These are phyloP conservation scores for Montipora sp. DNA, from an alignment of 64 coral and sea anemone species.

Conservation along the genomic window DNA sequence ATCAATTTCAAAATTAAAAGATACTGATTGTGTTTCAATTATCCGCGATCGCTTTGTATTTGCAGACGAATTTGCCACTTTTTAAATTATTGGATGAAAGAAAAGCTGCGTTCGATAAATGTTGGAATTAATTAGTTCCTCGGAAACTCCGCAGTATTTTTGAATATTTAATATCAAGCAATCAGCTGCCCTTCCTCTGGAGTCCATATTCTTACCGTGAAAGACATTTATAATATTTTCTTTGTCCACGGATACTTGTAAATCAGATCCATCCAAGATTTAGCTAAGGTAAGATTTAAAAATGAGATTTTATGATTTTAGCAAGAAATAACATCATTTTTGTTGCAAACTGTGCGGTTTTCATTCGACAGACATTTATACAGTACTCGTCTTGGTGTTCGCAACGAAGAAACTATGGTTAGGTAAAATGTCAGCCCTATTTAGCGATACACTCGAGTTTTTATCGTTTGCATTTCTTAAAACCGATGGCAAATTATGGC, in stretches of 20 bases:
- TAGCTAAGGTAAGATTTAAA: not conserved
- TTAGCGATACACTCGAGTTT: not conserved
- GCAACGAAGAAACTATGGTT: not conserved
- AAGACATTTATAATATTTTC: not conserved
- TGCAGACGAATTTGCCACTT: not conserved
- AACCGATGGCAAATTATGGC: not conserved
- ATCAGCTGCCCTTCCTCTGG: not conserved
- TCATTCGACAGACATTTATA: not conserved
- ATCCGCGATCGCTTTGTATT: not conserved
- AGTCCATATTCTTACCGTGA: not conserved
- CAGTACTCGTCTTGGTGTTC: not conserved
- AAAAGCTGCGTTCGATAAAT: not conserved
- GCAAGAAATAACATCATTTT: not conserved
- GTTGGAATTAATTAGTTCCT: not conserved
- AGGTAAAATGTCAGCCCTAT: not conserved
- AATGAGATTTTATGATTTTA: not conserved
- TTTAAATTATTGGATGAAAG: not conserved
- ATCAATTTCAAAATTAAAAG: too few relatives aligned
- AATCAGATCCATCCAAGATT: not conserved
- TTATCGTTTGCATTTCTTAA: not conserved
- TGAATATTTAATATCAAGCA: constrained; percentile 37
- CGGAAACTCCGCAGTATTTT: not conserved
- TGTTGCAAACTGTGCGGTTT: not conserved
- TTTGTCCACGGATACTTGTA: not conserved
- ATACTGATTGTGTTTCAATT: not conserved